Evolutionary conservation across 1,140 invertebrate genomes (phyloP).

Genomic region (Drosophila dunni): DNA sequence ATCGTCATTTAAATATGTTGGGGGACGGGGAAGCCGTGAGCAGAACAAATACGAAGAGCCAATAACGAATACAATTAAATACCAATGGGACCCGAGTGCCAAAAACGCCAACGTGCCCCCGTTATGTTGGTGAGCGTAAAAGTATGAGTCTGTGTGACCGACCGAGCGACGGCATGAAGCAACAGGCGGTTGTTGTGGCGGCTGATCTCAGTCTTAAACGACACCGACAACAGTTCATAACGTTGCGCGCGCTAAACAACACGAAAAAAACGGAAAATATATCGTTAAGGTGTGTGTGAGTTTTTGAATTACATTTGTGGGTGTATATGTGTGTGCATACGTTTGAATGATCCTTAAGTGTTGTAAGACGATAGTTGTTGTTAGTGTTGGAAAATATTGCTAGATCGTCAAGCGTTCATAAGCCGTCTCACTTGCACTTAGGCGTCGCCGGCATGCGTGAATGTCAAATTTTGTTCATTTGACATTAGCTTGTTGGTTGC

Average conservation of each 20-base stretch:
- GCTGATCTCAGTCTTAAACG: conserved; percentile 62
- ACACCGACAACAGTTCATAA: conserved; percentile 67
- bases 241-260: conserved; percentile 51
- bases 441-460: conserved; percentile 39
- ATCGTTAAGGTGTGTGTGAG: conserved; percentile 45
- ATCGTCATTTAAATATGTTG: conserved; percentile 42
- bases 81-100: conserved; percentile 44
- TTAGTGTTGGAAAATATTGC: conserved; percentile 45
- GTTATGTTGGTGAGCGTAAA: background rate
- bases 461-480: conserved; percentile 57
- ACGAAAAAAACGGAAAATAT: conserved; percentile 52
- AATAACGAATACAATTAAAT: conserved; percentile 26
- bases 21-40: conserved; percentile 35
- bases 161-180: conserved; percentile 37
- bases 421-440: conserved; percentile 54
- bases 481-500: conserved; percentile 25
- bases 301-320: conserved; percentile 37
- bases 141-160: conserved; percentile 24
- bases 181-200: conserved; percentile 69
- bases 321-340: conserved; percentile 21
- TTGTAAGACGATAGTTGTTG: conserved; percentile 51
- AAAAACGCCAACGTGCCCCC: conserved; percentile 45
- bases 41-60: conserved; percentile 46
- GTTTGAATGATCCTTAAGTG: conserved; percentile 43
- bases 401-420: conserved; percentile 39